Conservation (phyloP, 2,888 invertebrate species). For the Beris chalybata region DNA sequence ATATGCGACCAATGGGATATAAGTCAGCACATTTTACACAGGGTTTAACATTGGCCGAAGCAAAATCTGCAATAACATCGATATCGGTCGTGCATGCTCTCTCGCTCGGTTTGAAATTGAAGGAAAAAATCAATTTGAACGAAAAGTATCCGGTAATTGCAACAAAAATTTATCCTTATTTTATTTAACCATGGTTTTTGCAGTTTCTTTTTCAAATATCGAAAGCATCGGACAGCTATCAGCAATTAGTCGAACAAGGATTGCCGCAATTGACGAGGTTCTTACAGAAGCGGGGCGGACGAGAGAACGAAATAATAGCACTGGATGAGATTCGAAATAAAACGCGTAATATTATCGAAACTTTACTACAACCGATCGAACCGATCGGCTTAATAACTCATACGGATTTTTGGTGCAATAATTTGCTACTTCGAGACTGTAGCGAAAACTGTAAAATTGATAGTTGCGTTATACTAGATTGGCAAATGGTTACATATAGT, state of each 20-base stretch:
- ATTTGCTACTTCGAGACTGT: slow-evolving; percentile 67
- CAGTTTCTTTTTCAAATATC: slow-evolving; percentile 75
- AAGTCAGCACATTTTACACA: slow-evolving; percentile 44
- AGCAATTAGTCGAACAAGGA: slow-evolving; percentile 75
- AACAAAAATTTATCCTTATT: background rate
- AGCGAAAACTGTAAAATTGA: slow-evolving; percentile 52
- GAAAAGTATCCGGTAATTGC: slow-evolving; percentile 45
- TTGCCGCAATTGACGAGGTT: slow-evolving; percentile 75
- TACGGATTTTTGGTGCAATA: slow-evolving; percentile 84
- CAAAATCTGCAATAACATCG: slow-evolving; percentile 69
- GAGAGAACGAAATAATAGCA: slow-evolving; percentile 64
- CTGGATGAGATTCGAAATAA: slow-evolving; percentile 64
- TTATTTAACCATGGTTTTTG: slow-evolving; percentile 6
- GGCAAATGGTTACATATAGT: slow-evolving; percentile 83
- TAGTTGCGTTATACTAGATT: slow-evolving; percentile 74
- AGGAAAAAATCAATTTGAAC: slow-evolving; percentile 51
- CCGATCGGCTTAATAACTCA: slow-evolving; percentile 77
- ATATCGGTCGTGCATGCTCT: slow-evolving; percentile 75
- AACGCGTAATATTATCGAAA: slow-evolving; percentile 72
- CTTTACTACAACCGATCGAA: slow-evolving; percentile 70
- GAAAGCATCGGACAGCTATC: slow-evolving; percentile 77
- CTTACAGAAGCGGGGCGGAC: slow-evolving; percentile 66
- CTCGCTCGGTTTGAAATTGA: slow-evolving; percentile 66
- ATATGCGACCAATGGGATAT: slow-evolving; percentile 61
- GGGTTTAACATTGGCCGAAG: slow-evolving; percentile 57